phyloP scores from a whole-genome alignment of 92 coral and sea anemone genomes.

The Epizoanthus ramosus region DNA sequence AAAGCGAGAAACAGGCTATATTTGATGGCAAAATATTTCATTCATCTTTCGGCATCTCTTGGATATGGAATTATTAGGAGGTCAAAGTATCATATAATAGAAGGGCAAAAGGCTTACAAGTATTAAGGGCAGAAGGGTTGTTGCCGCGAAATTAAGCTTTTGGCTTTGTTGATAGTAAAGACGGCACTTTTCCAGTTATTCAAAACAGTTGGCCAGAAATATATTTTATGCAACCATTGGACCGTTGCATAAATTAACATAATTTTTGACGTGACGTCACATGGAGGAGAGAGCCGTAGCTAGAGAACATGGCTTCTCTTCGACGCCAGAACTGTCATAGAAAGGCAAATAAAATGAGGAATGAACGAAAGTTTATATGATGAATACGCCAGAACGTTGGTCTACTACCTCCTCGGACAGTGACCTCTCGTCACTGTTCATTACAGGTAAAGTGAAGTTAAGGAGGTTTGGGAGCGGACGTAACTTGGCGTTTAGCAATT shows the following conservation, averaged over 20 bases:
- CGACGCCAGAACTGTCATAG: slow-evolving; percentile 83
- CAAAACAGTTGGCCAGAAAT: not conserved
- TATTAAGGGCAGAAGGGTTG: not conserved
- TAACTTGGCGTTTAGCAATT: slow-evolving; percentile 51
- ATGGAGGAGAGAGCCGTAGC: slow-evolving; percentile 28
- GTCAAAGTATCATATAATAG: not conserved
- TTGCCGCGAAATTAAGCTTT: not conserved
- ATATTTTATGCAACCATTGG: not conserved
- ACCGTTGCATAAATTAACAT: slow-evolving; percentile 69
- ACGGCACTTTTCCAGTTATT: not conserved
- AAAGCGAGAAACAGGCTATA: slow-evolving; percentile 7
- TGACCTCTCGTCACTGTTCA: slow-evolving; percentile 88
- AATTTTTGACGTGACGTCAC: slow-evolving; percentile 91
- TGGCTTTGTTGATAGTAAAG: too few relatives aligned
- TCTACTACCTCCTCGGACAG: slow-evolving; percentile 99
- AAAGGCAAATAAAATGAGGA: slow-evolving; percentile 91
- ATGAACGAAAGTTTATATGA: slow-evolving; percentile 65
- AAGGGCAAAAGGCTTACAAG: slow-evolving; percentile 2
- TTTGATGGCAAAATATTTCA: not conserved
- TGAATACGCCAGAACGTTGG: slow-evolving; percentile 99
- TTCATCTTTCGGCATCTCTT: slow-evolving; percentile 1
- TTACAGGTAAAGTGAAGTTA: slow-evolving; percentile 70
- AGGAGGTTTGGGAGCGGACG: slow-evolving; percentile 30
- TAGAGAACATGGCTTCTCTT: slow-evolving; percentile 81
- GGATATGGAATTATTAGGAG: too few relatives aligned